Evolutionary conservation across 2,113 vertebrate species (phyloP).

Genomic region (Hiodon alosoides): DNA sequence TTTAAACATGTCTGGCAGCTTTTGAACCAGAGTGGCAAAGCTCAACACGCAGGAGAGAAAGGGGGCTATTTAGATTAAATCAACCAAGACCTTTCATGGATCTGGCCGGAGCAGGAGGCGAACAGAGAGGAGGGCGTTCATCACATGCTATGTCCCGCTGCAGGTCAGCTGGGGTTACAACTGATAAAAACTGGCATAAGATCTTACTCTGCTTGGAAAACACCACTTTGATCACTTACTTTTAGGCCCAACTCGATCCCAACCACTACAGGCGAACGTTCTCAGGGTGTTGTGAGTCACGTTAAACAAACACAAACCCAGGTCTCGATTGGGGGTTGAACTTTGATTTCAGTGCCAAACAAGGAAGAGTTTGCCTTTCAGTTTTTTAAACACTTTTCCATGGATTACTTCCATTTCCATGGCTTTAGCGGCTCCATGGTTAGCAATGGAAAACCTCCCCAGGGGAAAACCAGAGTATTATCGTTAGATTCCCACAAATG

Average conservation of each 20-base stretch:
- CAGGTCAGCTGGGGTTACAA: neutral
- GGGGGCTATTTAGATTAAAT: constrained; percentile 38
- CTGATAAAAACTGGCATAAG: neutral
- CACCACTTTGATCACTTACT: neutral
- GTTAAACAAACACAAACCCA: neutral
- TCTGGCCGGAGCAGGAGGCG: constrained; percentile 24
- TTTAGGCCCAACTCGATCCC: neutral
- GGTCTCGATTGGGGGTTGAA: neutral
- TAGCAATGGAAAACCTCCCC: neutral
- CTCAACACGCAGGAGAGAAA: constrained; percentile 26
- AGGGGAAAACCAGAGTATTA: neutral
- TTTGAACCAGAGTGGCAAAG: constrained; percentile 27
- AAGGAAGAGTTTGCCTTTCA: too few species aligned
- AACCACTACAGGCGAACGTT: too few species aligned
- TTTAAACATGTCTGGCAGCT: constrained; percentile 18
- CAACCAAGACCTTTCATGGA: constrained; percentile 30
- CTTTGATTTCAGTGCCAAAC: neutral
- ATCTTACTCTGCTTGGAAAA: constrained; percentile 1
- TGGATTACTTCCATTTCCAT: neutral
- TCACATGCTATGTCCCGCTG: too few species aligned
- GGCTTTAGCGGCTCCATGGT: neutral
- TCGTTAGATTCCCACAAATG: too few species aligned
- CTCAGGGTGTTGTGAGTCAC: neutral
- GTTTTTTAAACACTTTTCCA: neutral
- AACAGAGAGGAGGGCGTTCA: constrained; percentile 32